These are phyloP conservation scores for Oxytorus armatus DNA, from an alignment of 2,888 invertebrate genomes.

Conservation along the genomic window DNA sequence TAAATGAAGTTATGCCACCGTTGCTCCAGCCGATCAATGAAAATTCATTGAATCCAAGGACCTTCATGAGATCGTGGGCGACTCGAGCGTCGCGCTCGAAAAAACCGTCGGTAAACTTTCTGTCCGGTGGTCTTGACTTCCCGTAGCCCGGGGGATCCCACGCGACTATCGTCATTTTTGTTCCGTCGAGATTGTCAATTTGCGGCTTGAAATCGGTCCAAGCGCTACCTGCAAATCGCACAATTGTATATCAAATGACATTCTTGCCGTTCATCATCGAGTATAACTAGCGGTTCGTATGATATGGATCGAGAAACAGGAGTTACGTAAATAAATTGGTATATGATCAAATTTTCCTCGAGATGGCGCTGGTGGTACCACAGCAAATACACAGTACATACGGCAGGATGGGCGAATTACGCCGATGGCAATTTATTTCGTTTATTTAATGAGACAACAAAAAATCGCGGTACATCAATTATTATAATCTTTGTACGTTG, in stretches of 20 bases:
- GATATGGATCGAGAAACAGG: neutral
- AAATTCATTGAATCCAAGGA: constrained; percentile 88
- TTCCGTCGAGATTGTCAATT: constrained; percentile 88
- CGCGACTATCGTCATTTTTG: constrained; percentile 88
- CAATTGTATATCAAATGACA: no score
- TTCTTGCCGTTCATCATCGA: no score
- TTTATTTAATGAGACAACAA: no score
- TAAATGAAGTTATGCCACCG: constrained; percentile 92
- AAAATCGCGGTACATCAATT: no score
- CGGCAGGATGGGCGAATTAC: no score
- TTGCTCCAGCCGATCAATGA: constrained; percentile 96
- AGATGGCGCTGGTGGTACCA: no score
- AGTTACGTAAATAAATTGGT: no score
- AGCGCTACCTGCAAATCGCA: constrained; percentile 86
- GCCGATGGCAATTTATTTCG: no score
- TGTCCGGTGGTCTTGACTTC: constrained; percentile 91
- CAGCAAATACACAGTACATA: no score
- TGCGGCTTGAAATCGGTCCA: constrained; percentile 94
- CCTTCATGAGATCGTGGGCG: constrained; percentile 90
- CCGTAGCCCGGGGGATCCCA: constrained; percentile 97
- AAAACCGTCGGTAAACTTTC: constrained; percentile 90
- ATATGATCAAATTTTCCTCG: no score
- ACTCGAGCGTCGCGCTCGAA: constrained; percentile 90
- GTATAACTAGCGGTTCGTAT: neutral
- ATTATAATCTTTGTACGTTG: no score